phyloP scores from a whole-genome alignment of 2,797 vertebrate species.

The Chrysocyon brachyurus region DNA sequence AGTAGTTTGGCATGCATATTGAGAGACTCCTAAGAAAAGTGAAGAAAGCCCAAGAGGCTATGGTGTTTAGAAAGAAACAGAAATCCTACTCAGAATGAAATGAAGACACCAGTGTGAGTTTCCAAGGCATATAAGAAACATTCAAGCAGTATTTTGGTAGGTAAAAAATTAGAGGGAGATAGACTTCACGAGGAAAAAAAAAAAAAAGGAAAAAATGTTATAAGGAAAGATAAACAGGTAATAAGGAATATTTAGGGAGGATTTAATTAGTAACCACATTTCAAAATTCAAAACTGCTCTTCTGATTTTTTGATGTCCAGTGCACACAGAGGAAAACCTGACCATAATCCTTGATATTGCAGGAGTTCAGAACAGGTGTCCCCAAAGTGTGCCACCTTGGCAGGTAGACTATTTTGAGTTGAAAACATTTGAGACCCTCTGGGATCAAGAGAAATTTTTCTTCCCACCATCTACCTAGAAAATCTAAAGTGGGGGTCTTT shows the following conservation, averaged over 20 bases:
- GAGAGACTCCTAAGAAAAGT: constrained; percentile 5
- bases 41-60: neutral
- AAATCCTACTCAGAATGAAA: constrained; percentile 10
- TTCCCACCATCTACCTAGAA: neutral
- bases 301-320: neutral
- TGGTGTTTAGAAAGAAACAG: neutral
- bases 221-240: neutral
- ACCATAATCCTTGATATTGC: neutral
- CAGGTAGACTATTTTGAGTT: neutral
- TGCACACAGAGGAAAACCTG: neutral
- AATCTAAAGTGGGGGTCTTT: neutral
- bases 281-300: neutral
- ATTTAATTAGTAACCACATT: neutral
- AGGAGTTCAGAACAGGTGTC: neutral
- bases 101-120: neutral
- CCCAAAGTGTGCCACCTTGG: neutral
- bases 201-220: neutral
- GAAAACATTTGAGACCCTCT: neutral
- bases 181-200: neutral
- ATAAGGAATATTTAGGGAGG: neutral
- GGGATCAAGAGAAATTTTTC: neutral
- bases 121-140: neutral
- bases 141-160: neutral
- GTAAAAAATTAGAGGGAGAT: neutral
- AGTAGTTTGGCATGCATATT: neutral